Conservation (phyloP, 2,113 vertebrate species). For the Ceyx cyanopectus region DNA sequence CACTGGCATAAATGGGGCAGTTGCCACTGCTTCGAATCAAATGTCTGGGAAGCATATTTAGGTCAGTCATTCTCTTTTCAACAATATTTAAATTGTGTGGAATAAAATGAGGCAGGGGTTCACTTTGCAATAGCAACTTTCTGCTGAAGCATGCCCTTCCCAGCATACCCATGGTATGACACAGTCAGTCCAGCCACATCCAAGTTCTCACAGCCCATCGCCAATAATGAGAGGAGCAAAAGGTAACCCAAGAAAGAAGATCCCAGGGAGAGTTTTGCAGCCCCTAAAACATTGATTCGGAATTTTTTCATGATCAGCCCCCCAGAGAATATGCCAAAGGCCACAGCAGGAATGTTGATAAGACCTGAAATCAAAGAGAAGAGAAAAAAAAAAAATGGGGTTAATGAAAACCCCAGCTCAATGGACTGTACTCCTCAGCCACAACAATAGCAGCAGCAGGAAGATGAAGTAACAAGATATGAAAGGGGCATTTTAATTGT, state of each 20-base stretch:
- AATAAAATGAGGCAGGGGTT: background rate
- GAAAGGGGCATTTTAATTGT: background rate
- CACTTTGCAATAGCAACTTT: background rate
- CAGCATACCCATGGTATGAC: constrained; percentile 84
- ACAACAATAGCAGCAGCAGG: background rate
- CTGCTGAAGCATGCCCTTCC: background rate
- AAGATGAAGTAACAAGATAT: background rate
- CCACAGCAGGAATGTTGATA: constrained; percentile 94
- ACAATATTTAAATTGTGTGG: background rate
- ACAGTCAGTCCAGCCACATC: constrained; percentile 88
- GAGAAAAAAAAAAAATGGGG: background rate
- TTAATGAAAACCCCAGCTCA: background rate
- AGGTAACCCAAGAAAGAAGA: constrained; percentile 89
- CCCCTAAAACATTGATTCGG: constrained; percentile 83
- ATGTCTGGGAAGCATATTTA: background rate
- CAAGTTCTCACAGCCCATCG: constrained; percentile 88
- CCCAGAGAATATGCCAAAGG: constrained; percentile 92
- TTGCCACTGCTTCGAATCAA: background rate
- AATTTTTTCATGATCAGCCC: constrained; percentile 92
- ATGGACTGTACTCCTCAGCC: background rate
- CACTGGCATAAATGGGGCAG: accelerated
- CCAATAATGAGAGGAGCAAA: constrained; percentile 85
- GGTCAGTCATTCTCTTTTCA: background rate
- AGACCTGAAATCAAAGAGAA: constrained; percentile 76
- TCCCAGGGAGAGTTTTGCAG: constrained; percentile 86